These are phyloP conservation scores for Mythimna lalbum DNA, from an alignment of 2,888 invertebrate genomes.

Conservation along the genomic window DNA sequence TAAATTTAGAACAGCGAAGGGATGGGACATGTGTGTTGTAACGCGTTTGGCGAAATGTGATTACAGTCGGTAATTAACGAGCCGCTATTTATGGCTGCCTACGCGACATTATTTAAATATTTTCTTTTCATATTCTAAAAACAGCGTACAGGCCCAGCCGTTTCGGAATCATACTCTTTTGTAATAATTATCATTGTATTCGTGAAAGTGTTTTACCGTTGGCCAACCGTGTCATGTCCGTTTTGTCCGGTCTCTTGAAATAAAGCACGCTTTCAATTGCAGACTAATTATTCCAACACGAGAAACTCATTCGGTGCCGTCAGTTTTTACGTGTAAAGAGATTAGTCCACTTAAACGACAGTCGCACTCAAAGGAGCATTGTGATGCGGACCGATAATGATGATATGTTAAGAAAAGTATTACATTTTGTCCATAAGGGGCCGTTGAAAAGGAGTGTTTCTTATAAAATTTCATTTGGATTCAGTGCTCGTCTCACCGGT, in stretches of 20 bases:
- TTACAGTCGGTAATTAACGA: slow-evolving; percentile 89
- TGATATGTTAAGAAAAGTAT: slow-evolving; percentile 88
- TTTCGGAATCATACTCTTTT: slow-evolving; percentile 82
- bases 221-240: slow-evolving; percentile 87
- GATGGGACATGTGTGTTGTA: slow-evolving; percentile 90
- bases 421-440: slow-evolving; percentile 84
- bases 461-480: slow-evolving; percentile 89
- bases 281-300: slow-evolving; percentile 90
- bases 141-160: slow-evolving; percentile 63
- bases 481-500: slow-evolving; percentile 84
- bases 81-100: slow-evolving; percentile 82
- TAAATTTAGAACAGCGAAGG: slow-evolving; percentile 90
- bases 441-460: slow-evolving; percentile 85
- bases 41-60: slow-evolving; percentile 91
- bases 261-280: slow-evolving; percentile 90
- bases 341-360: slow-evolving; percentile 89
- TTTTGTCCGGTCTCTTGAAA: slow-evolving; percentile 87
- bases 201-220: slow-evolving; percentile 90
- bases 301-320: slow-evolving; percentile 88
- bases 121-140: slow-evolving; percentile 79
- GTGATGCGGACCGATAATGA: slow-evolving; percentile 86
- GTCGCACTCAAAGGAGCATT: slow-evolving; percentile 83
- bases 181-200: slow-evolving; percentile 84
- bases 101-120: slow-evolving; percentile 68
- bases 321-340: slow-evolving; percentile 89